Base-by-base conservation (phyloP, 2,888 invertebrate genomes). In the Xanthia togata region DNA sequence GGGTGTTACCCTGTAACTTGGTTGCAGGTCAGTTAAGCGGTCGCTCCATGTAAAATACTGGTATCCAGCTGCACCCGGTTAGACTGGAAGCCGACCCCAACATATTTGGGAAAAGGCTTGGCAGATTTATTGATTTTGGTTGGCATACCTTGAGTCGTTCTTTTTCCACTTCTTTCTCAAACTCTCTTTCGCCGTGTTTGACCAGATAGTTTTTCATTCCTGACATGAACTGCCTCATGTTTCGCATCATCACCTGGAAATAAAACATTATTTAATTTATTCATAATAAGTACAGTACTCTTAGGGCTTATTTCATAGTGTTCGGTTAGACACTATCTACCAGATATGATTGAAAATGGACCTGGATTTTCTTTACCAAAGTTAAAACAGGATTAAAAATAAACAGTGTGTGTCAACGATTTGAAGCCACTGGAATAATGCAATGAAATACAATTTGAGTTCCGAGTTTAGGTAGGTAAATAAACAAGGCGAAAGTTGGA, bases 181-280 rank as follows among this genome's bases (percentile, higher is more conserved):
- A 98, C 88, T 98, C 98, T 81, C 98, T 98, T 93, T 99, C 99
- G 31, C 99, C 99, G 90, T 99, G 99, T 91, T 99, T 99, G 53
- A 99, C 98, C 79, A 99, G 97, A 94, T 99, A 99, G 94, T 99
- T 99, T 94, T 99, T 99, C 98, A 99, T 99, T 75, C 99, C 99
- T 26, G 98, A 99, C 98, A 99, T 99, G 93, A 99, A 99, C 94
- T 99, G 99, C 1, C 99, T 97, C 97, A 99, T 98, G 91, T 98
- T 98, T 79, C 98, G 97, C 98, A 98, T 98, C 83, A 98, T 98
- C 76, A 98, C 97, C 97, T 97, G 50, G 91, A 91, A 79, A 73
- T 47, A 65, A 73, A 79, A 62, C 2, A 69, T 38, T 17, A 62
- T 60, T 35, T 38, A 38, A 41, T 41, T n/a, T 47, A n/a, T n/a